Conservation (phyloP, 2,888 invertebrate genomes). For the Gortyna flavago region DNA sequence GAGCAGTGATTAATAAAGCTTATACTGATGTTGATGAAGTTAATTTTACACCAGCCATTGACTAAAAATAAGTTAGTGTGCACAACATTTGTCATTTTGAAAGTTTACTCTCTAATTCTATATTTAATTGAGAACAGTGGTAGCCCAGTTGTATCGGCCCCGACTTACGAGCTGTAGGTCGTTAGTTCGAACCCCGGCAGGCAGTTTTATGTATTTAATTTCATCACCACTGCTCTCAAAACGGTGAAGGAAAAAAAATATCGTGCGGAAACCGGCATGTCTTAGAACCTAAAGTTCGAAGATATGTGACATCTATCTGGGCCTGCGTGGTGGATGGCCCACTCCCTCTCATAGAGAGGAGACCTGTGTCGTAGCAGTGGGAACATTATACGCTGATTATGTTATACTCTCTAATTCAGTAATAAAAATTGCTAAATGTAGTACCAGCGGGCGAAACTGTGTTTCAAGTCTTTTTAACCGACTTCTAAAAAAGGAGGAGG, state of each 20-base stretch:
- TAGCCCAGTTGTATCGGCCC: too few relatives aligned
- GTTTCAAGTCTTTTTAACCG: too few relatives aligned
- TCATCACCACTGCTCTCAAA: too few relatives aligned
- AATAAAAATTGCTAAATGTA: too few relatives aligned
- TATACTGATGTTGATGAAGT: conserved; percentile 78
- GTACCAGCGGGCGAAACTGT: too few relatives aligned
- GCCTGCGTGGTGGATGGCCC: background rate
- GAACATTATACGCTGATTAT: background rate
- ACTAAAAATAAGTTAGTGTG: conserved; percentile 77
- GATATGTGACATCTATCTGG: background rate
- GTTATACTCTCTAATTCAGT: too few relatives aligned
- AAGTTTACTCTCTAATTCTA: conserved; percentile 83
- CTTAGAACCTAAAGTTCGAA: background rate
- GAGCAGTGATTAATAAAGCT: conserved; percentile 84
- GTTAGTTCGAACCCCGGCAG: background rate
- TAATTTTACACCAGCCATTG: conserved; percentile 81
- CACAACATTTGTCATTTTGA: conserved; percentile 83
- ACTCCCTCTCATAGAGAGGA: background rate
- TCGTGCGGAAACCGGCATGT: too few relatives aligned
- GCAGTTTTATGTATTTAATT: background rate
- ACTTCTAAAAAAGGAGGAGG: too few relatives aligned
- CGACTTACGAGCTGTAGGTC: background rate
- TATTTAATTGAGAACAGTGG: background rate
- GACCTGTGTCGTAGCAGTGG: background rate
- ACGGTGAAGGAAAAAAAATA: too few relatives aligned